phyloP scores from a whole-genome alignment of 2,113 vertebrate genomes.

The Xerus inauris region DNA sequence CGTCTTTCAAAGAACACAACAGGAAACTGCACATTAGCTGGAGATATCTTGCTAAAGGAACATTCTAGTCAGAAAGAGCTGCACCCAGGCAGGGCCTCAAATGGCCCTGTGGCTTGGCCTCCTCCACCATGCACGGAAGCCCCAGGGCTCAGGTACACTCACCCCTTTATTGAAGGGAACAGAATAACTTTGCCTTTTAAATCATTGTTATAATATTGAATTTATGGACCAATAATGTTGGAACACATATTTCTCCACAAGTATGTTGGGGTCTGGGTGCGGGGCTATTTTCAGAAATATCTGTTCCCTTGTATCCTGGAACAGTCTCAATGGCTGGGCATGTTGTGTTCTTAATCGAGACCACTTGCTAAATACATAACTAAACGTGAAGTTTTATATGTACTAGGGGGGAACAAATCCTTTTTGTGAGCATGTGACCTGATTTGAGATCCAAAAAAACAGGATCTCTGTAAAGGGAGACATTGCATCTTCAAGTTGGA shows the following conservation, averaged over 20 bases:
- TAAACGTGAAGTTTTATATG: slow-evolving; percentile 24
- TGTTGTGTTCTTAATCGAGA: not conserved
- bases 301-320: not conserved
- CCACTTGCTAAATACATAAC: slow-evolving; percentile 28
- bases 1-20: not conserved
- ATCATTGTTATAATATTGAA: not conserved
- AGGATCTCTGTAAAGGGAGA: not conserved
- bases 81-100: no score
- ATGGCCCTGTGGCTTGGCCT: not conserved
- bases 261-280: not conserved
- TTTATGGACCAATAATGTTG: not conserved
- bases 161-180: no score
- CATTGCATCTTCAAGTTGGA: not conserved
- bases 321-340: not conserved
- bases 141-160: not conserved
- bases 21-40: no score
- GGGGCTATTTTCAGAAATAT: not conserved
- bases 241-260: not conserved
- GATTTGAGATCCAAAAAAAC: slow-evolving; percentile 33
- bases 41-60: not conserved
- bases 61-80: not conserved
- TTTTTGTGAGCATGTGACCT: not conserved
- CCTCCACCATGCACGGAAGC: not conserved
- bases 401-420: no score
- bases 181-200: not conserved